These are phyloP conservation scores for Caenorhabditis imperialis DNA, from an alignment of 2,888 invertebrate genomes.

Conservation along the genomic window DNA sequence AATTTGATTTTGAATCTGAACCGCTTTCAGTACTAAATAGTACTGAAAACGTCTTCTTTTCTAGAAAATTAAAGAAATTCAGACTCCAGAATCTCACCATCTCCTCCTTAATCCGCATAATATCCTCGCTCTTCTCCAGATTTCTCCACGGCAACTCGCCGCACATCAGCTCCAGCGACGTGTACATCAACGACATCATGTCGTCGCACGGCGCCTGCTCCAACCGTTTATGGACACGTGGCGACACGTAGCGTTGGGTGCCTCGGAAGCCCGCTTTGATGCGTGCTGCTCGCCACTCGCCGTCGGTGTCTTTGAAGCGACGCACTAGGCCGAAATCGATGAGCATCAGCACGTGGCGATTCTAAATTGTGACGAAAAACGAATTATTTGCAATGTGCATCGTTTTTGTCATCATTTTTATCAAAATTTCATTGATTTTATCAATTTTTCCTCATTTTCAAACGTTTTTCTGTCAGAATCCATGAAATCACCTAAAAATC, in stretches of 20 bases:
- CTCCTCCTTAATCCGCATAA: conserved; percentile 59
- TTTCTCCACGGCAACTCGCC: conserved; percentile 54
- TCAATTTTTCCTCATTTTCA: too few species aligned
- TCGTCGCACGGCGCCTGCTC: conserved; percentile 64
- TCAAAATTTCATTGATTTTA: too few species aligned
- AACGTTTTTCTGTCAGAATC: too few species aligned
- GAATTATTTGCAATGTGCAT: too few species aligned
- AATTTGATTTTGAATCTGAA: too few species aligned
- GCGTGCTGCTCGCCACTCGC: conserved; percentile 56
- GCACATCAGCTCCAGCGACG: conserved; percentile 37
- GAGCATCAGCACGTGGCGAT: conserved; percentile 61
- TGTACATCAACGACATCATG: conserved; percentile 59
- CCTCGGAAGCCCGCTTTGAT: conserved; percentile 65
- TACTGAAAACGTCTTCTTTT: too few species aligned
- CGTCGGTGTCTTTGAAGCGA: conserved; percentile 55
- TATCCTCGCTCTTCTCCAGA: conserved; percentile 56
- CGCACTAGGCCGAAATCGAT: conserved; percentile 69
- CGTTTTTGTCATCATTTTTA: too few species aligned
- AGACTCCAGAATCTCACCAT: conserved; percentile 40
- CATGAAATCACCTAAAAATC: too few species aligned
- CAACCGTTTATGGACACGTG: conserved; percentile 58
- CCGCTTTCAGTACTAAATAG: too few species aligned
- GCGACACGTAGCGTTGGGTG: conserved; percentile 69
- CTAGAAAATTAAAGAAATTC: too few species aligned
- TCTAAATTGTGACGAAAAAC: too few species aligned